Base-by-base conservation (phyloP, 1,140 invertebrate species). In the Oppia nitens region DNA sequence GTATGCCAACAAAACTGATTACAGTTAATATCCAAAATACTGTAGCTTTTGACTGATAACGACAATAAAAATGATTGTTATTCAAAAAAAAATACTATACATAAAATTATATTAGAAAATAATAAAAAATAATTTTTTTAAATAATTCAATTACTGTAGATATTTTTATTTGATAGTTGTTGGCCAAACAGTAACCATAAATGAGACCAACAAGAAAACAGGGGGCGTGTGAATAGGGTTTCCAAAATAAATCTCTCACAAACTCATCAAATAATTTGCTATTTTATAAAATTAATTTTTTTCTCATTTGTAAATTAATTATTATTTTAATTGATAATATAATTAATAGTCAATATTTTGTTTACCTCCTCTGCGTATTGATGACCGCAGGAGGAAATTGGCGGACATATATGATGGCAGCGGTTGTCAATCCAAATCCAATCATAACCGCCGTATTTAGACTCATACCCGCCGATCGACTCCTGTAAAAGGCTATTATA, bases 401-500 rank as follows among this genome's bases (percentile, higher is more conserved):
- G 2, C 24, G 24, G 29, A 57, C 25, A 17, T 24, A 57, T n/a
- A 57, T 25, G 2, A 24, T 57, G 3, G 47, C 4, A 2, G 50
- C 17, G 24, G n/a, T 32, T 17, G 24, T 2, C 17, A 48, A 49
- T 17, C 45, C 47, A 3, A 28, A 2, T 20, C 26, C 23, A 20
- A 49, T 47, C 1, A 57, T 49, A 11, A 56, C 23, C 6, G 23
- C 12, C 21, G 17, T 24, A 21, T 40, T 28, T 12, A 57, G 21
- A 21, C 27, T 26, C 24, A 57, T 14, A 20, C 56, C 56, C 24
- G 11, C 11, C 11, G 14, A 17, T 23, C 17, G 2, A 17, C 48
- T 65, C 27, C 48, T 63, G 11, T 71, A 49, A 9, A 66, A 64
- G 12, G 67, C 53, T 1, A 72, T 24, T 9, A 71, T 61, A 1